phyloP scores from a whole-genome alignment of 2,888 invertebrate genomes.

The Mesoligia furuncula region DNA sequence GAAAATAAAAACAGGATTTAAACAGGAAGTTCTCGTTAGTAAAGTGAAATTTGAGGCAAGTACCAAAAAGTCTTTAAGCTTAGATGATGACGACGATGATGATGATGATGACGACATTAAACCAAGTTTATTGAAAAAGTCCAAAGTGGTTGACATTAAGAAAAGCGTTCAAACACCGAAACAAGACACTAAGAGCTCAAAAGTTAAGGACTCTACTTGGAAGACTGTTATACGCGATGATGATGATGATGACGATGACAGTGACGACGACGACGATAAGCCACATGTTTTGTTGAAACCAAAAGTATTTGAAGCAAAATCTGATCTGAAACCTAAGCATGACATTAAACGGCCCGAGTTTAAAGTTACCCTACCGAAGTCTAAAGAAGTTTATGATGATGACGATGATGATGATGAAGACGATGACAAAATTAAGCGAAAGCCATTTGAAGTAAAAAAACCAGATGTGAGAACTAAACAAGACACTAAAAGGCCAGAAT shows the following conservation, averaged over 20 bases:
- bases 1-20: conserved; percentile 68
- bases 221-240: conserved; percentile 35
- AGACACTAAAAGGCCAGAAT: conserved; percentile 33
- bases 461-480: conserved; percentile 46
- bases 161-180: conserved; percentile 51
- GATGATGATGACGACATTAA: conserved; percentile 61
- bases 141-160: conserved; percentile 35
- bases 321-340: conserved; percentile 48
- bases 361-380: conserved; percentile 43
- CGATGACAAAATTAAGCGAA: conserved; percentile 60
- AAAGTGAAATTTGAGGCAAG: conserved; percentile 59
- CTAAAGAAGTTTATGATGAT: conserved; percentile 53
- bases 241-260: conserved; percentile 62
- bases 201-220: conserved; percentile 39
- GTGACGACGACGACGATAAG: conserved; percentile 58
- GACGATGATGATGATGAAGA: conserved; percentile 70
- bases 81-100: conserved; percentile 60
- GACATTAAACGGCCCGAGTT: conserved; percentile 42
- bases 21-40: conserved; percentile 63
- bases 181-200: conserved; percentile 40
- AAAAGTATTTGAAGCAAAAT: conserved; percentile 57
- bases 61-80: conserved; percentile 55
- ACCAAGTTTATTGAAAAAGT: conserved; percentile 41
- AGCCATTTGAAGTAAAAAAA: conserved; percentile 43
- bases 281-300: conserved; percentile 56